phyloP scores from a whole-genome alignment of 1,140 invertebrate genomes.

The Pseudomyrmex pallidus region DNA sequence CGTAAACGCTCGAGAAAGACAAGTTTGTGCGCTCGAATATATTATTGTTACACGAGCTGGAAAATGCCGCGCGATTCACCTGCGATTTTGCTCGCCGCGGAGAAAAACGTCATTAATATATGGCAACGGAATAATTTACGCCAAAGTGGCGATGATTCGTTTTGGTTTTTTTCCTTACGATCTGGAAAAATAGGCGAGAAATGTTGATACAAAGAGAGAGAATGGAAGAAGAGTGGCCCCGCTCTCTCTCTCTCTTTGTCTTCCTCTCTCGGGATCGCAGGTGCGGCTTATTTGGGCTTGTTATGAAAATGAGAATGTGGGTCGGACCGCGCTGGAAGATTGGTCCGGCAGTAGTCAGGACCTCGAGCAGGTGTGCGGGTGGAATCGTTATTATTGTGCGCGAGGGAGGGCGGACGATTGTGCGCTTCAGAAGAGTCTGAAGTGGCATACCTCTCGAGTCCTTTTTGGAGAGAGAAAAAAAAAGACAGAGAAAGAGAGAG shows the following conservation, averaged over 20 bases:
- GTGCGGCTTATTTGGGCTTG: slow-evolving; percentile 44
- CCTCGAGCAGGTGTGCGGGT: slow-evolving; percentile 75
- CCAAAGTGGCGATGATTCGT: background rate
- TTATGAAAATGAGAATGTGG: slow-evolving; percentile 69
- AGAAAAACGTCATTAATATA: background rate
- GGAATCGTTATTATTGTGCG: slow-evolving; percentile 78
- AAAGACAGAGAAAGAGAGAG: slow-evolving; percentile 13
- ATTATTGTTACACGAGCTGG: background rate
- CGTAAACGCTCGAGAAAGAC: background rate
- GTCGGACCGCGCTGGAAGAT: slow-evolving; percentile 64
- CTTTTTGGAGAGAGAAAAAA: slow-evolving; percentile 60
- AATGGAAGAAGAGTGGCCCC: background rate
- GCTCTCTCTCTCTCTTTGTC: background rate
- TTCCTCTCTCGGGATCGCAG: background rate
- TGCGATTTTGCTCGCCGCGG: background rate
- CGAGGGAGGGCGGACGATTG: slow-evolving; percentile 47
- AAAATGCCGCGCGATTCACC: background rate
- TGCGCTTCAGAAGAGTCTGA: slow-evolving; percentile 52
- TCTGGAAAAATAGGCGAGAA: slow-evolving; percentile 10
- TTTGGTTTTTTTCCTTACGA: slow-evolving; percentile 25
- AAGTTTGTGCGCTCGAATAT: background rate
- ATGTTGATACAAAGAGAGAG: background rate
- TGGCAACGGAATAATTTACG: background rate
- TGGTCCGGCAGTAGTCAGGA: slow-evolving; percentile 52
- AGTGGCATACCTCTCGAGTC: slow-evolving; percentile 71